Evolutionary conservation across 92 coral and sea anemone genomes (phyloP).

Genomic region (Epizoanthus stellaris): DNA sequence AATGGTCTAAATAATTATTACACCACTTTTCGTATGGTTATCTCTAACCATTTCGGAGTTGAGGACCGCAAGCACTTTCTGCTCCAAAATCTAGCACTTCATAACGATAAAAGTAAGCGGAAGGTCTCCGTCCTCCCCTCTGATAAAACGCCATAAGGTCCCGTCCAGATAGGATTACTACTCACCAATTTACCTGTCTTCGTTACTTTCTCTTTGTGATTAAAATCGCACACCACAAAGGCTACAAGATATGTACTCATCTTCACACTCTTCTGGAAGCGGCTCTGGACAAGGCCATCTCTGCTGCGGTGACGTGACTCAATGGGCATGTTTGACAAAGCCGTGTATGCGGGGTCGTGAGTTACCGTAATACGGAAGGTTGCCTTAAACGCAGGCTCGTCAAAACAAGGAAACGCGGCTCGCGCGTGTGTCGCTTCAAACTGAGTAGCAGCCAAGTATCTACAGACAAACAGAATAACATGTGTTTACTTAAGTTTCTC

Average conservation of each 20-base stretch:
- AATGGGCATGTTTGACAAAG: conserved; percentile 92
- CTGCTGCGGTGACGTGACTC: conserved; percentile 39
- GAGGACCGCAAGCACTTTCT: too few species aligned
- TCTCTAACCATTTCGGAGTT: too few species aligned
- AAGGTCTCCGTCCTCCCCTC: too few species aligned
- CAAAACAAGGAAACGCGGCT: conserved; percentile 92
- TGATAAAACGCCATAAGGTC: background rate
- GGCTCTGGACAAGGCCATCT: conserved; percentile 64
- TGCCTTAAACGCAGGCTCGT: conserved; percentile 93
- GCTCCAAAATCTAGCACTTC: too few species aligned
- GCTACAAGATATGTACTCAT: conserved; percentile 97
- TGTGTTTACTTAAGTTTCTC: background rate
- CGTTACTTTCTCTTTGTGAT: conserved; percentile 61
- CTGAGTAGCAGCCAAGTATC: conserved; percentile 86
- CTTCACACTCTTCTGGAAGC: conserved; percentile 62
- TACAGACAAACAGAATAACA: conserved; percentile 18
- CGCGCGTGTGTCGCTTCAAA: conserved; percentile 93
- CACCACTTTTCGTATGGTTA: too few species aligned
- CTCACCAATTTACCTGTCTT: conserved; percentile 73
- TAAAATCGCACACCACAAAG: conserved; percentile 86
- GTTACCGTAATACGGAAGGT: conserved; percentile 70
- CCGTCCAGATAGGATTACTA: too few species aligned
- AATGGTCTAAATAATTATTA: too few species aligned
- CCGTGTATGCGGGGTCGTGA: conserved; percentile 57
- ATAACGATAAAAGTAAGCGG: too few species aligned